These are phyloP conservation scores for Xyrichtys novacula DNA, from an alignment of 2,797 vertebrate genomes.

Conservation along the genomic window DNA sequence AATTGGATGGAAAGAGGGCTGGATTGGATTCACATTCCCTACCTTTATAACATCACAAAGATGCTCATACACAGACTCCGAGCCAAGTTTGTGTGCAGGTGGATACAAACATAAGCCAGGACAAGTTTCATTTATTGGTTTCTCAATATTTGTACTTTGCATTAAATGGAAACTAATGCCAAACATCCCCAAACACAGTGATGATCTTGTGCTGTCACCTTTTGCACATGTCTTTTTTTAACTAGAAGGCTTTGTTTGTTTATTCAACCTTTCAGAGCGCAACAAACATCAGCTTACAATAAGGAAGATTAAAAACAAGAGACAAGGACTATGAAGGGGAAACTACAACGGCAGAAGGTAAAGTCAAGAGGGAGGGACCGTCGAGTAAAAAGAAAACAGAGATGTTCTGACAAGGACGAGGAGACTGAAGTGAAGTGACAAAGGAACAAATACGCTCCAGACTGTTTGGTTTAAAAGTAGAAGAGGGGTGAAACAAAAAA, in stretches of 20 bases:
- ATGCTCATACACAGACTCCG: not conserved
- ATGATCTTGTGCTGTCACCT: constrained; percentile 1
- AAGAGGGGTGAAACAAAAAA: constrained; percentile 53
- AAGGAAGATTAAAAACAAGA: constrained; percentile 7
- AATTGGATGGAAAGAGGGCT: not conserved
- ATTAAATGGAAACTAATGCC: not conserved
- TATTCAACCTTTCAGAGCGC: constrained; percentile 25
- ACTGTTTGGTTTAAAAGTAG: constrained; percentile 39
- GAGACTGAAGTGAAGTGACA: constrained; percentile 70
- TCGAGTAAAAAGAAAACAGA: constrained; percentile 41
- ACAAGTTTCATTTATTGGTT: not conserved
- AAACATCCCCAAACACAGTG: not conserved
- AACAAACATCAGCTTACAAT: constrained; percentile 19
- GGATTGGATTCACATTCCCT: not conserved
- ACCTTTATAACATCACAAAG: not conserved
- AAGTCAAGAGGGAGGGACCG: constrained; percentile 38
- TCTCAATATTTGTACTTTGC: not conserved
- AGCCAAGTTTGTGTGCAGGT: not conserved
- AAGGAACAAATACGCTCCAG: constrained; percentile 46
- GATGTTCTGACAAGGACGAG: constrained; percentile 64
- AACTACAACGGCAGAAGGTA: constrained; percentile 11
- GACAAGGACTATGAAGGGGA: constrained; percentile 34
- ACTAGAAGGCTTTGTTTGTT: constrained; percentile 4
- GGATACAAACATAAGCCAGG: not conserved
- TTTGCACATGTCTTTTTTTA: not conserved